Evolutionary conservation across 2,113 vertebrate species (phyloP).

Genomic region (Pedionomus torquatus): DNA sequence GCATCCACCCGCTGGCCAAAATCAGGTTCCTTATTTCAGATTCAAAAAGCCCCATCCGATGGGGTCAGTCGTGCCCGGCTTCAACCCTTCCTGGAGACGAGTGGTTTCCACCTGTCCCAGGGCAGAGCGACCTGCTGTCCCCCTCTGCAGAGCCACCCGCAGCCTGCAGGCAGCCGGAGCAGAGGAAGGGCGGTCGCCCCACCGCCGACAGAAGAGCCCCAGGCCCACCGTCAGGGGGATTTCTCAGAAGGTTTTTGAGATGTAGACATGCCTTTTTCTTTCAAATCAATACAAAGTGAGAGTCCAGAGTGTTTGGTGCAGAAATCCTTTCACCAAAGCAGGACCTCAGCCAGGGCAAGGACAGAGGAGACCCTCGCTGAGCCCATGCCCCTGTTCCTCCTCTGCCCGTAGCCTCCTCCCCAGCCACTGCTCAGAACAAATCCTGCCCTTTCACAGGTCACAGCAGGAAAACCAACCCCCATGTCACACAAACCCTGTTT

Average conservation of each 20-base stretch:
- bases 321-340: background rate
- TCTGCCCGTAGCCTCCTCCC: background rate
- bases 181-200: background rate
- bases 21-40: background rate
- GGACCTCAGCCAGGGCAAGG: background rate
- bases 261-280: background rate
- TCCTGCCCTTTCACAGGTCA: background rate
- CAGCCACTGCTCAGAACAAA: background rate
- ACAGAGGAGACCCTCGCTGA: background rate
- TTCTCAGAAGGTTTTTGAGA: background rate
- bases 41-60: background rate
- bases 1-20: background rate
- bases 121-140: background rate
- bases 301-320: background rate
- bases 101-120: background rate
- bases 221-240: background rate
- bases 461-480: background rate
- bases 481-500: accelerated
- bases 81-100: background rate
- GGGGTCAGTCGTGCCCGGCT: background rate
- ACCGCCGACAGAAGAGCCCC: background rate
- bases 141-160: background rate
- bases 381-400: background rate
- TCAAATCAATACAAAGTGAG: background rate
- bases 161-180: background rate